These are phyloP conservation scores for Charina bottae DNA, from an alignment of 2,113 vertebrate genomes.

Conservation along the genomic window DNA sequence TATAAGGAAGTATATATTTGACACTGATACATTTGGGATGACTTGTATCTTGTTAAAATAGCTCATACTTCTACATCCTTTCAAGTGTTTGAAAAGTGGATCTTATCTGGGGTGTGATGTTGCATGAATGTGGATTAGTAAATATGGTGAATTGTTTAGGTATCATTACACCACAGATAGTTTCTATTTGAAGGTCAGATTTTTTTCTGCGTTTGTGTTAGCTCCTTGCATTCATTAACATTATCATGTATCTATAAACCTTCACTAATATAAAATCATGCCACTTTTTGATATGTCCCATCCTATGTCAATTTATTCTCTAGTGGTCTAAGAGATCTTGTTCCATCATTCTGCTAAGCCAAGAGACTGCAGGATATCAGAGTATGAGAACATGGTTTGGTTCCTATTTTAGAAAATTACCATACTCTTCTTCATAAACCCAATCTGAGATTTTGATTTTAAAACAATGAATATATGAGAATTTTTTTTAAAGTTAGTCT, in stretches of 20 bases:
- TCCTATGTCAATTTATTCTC: background rate
- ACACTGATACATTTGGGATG: background rate
- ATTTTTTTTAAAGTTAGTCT: background rate
- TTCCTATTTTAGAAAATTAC: background rate
- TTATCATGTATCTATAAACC: background rate
- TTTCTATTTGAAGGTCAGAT: background rate
- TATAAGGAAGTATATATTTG: background rate
- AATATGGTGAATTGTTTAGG: conserved; percentile 5
- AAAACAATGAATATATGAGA: background rate
- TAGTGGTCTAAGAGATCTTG: background rate
- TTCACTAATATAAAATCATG: background rate
- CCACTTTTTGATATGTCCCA: background rate
- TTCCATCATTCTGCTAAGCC: background rate
- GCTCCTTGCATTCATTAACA: background rate
- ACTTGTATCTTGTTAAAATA: conserved; percentile 12
- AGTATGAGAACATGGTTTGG: background rate
- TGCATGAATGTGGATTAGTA: conserved; percentile 5
- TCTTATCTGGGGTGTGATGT: background rate
- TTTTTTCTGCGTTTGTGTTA: background rate
- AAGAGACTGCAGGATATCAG: background rate
- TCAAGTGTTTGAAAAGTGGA: background rate
- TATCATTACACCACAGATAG: background rate
- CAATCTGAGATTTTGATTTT: background rate
- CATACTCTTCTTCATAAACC: background rate
- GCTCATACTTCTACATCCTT: conserved; percentile 4